phyloP scores from a whole-genome alignment of 2,113 vertebrate genomes.

The Sinocyclocheilus anshuiensis region DNA sequence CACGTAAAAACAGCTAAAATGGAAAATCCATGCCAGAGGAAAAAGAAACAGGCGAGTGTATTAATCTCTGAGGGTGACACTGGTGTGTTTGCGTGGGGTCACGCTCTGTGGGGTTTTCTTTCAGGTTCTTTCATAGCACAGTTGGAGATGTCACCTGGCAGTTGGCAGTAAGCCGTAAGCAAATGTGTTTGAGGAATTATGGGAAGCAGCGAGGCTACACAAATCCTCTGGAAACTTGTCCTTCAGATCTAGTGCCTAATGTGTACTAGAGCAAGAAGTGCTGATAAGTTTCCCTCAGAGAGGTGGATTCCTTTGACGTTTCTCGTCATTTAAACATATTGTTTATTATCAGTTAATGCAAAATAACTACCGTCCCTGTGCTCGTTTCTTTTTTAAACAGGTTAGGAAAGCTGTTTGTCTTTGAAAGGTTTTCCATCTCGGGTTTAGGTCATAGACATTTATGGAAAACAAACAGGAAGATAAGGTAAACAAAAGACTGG shows the following conservation, averaged over 20 bases:
- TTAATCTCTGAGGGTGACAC: constrained; percentile 8
- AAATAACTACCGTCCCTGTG: constrained; percentile 41
- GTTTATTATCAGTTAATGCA: constrained; percentile 69
- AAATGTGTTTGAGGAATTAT: constrained; percentile 62
- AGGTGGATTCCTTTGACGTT: constrained; percentile 57
- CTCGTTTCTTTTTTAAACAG: neutral
- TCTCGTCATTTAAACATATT: constrained; percentile 70
- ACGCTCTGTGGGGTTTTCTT: constrained; percentile 6
- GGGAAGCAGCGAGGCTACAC: constrained; percentile 65
- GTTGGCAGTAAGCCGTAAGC: constrained; percentile 40
- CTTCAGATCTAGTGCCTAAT: constrained; percentile 59
- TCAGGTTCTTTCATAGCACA: constrained; percentile 40
- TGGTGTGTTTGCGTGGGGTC: neutral
- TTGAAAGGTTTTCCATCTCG: neutral
- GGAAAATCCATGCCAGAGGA: neutral
- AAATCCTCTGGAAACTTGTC: constrained; percentile 68
- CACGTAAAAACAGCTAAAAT: neutral
- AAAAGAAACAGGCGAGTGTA: neutral
- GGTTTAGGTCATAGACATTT: neutral
- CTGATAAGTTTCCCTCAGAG: constrained; percentile 68
- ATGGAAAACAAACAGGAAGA: constrained; percentile 36
- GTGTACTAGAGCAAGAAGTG: constrained; percentile 60
- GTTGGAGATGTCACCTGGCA: constrained; percentile 24
- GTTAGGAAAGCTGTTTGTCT: constrained; percentile 5
- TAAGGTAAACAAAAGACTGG: neutral